Evolutionary conservation across 2,888 invertebrate species (phyloP), one percentile per base, ranked within the genome.

Genomic region (Trichogramma evanescens): DNA sequence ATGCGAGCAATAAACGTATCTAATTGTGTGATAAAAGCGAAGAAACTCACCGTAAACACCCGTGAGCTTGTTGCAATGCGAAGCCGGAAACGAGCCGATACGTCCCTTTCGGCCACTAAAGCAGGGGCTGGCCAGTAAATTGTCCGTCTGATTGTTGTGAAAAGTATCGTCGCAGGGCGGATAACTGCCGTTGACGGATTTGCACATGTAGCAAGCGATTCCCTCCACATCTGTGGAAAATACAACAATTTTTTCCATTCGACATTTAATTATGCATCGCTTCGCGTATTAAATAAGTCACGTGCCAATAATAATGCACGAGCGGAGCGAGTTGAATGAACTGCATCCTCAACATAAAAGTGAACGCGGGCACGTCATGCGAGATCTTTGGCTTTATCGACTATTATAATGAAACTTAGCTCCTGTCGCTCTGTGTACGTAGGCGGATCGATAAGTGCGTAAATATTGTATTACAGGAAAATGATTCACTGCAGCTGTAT

Each of bases 151-250:
- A 79, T 94, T 94, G 79, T 95, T 93, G 79, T 95, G 94, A 80
- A 94, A 95, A 0, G 95, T 94, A 78, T 98, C 98, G 76, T 98
- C 97, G 77, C 96, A 95, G 0, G 91, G 86, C 57, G 86, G 85
- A 76, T 94, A 93, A 70, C 86, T 84, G 39, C 91, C 89, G 75
- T 93, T 91, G 80, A 93, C 86, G 0, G 96, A 97, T 53, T 93
- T 91, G 77, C 98, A 98, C 78, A 95, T 95, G 83, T 96, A 98
- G 77, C 97, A 98, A 79, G 96, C 97, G 74, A 98, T 95, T 57
- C 85, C 82, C 65, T 79, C 77, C 13, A 80, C 86, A 86, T 72
- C 57, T 58, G 55, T 44, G 9, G 26, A 26, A n/a, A 45, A 45
- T 9, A 2, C n/a, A 45, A 45, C 8, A 45, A 9, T 45, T 45